Percentiles rank a stretch among this genome's conserved stretches.
These are phyloP conservation scores for Paraplagusia blochii DNA, from an alignment of 2,113 vertebrate species.

Conservation along the genomic window DNA sequence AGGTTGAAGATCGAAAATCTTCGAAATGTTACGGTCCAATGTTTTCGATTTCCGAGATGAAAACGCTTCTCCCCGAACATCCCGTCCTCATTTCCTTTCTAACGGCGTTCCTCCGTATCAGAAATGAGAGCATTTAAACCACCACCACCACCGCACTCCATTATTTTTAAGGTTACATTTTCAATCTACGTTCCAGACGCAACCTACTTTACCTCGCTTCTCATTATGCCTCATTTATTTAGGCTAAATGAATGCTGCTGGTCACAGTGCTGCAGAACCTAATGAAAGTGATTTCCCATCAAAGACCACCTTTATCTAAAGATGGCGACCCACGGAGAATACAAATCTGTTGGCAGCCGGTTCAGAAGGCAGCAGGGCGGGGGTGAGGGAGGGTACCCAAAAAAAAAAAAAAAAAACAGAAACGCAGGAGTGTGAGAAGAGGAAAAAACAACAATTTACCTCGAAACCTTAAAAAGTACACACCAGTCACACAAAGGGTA, in stretches of 20 bases:
- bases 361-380: constrained; percentile 9
- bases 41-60: constrained; percentile 26
- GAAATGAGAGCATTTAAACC: constrained; percentile 8
- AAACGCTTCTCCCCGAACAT: constrained; percentile 41
- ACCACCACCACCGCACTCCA: constrained; percentile 5
- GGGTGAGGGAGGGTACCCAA: no score
- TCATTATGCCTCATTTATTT: constrained; percentile 38
- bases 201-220: constrained; percentile 28
- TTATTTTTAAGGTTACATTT: constrained; percentile 5
- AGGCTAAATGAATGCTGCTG: constrained; percentile 43
- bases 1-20: constrained; percentile 27
- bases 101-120: constrained; percentile 8
- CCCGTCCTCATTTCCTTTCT: constrained; percentile 17
- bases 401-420: no score
- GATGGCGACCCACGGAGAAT: constrained; percentile 23
- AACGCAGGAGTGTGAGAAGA: constrained; percentile 2
- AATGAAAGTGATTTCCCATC: constrained; percentile 34
- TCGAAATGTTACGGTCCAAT: constrained; percentile 28
- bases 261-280: constrained; percentile 23
- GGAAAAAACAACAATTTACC: constrained; percentile 23
- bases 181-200: constrained; percentile 21
- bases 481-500: constrained; percentile 9
- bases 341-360: constrained; percentile 12
- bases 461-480: constrained; percentile 16
- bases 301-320: constrained; percentile 37